Base-by-base conservation (phyloP, 2,797 vertebrate species). In the Sparus aurata region DNA sequence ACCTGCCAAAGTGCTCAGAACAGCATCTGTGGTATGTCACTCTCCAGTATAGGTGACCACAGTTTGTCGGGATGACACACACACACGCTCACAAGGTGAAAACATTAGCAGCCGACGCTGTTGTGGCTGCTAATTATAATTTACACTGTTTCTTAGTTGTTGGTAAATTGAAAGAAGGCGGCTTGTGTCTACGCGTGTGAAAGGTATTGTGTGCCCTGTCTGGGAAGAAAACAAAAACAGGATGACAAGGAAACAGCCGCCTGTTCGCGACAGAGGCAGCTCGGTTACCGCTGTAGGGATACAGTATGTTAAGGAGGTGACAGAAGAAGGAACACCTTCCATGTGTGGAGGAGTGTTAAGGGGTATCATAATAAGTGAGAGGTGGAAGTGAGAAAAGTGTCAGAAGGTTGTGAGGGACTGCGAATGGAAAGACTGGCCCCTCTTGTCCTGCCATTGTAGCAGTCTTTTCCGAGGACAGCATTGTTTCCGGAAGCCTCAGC, bases 311-410 rank as follows among this genome's bases (percentile, higher is more conserved):
- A 82, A 85, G 71, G 52, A 58, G 70, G 73, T 75, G 72, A 75
- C 54, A 76, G 74, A 86, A 68, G 50, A 75, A 73, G 63, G 57
- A 30, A 75, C 59, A 79, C n/a, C n/a, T n/a, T n/a, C n/a, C n/a
- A n/a, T n/a, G n/a, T n/a, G n/a, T n/a, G n/a, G n/a, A n/a, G 15
- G 54, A 69, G 83, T 80, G 69, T 85, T 79, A 79, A 82, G 76
- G 79, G 80, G 71, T 64, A 68, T 88, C 80, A 84, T 89, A 92
- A 89, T 90, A 91, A 88, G 89, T 89, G 86, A 86, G 85, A 91
- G 71, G 58, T 79, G 73, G 80, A 82, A 77, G 82, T 12, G 34
- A 69, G 53, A 75, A 68, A 84, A 82, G 73, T 88, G 86, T 92
- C 85, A 82, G 69, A 68, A 67, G 74, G 68, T 85, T 88, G 87